These are phyloP conservation scores for Polia nebulosa DNA, from an alignment of 2,888 invertebrate genomes.

Conservation along the genomic window DNA sequence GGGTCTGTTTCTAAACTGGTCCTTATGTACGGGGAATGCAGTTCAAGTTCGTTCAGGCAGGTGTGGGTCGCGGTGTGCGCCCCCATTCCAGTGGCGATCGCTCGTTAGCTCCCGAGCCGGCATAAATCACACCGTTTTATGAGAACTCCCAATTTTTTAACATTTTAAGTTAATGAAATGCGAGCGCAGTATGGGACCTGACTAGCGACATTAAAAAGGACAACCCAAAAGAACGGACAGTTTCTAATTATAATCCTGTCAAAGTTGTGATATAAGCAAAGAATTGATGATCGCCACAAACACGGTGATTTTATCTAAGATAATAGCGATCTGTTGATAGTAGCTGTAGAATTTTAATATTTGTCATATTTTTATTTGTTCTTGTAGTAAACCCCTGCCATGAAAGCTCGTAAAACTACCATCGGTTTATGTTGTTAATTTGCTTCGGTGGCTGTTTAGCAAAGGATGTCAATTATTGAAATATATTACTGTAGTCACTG, in stretches of 20 bases:
- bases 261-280: conserved; percentile 87
- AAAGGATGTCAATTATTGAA: conserved; percentile 29
- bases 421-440: conserved; percentile 49
- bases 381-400: conserved; percentile 56
- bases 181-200: conserved; percentile 90
- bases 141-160: conserved; percentile 89
- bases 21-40: conserved; percentile 43
- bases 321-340: conserved; percentile 85
- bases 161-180: conserved; percentile 88
- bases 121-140: conserved; percentile 90
- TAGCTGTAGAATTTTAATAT: conserved; percentile 82
- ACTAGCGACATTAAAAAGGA: conserved; percentile 90
- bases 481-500: conserved; percentile 16
- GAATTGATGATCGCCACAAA: conserved; percentile 89
- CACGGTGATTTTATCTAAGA: conserved; percentile 86
- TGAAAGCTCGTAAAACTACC: conserved; percentile 61
- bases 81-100: conserved; percentile 82
- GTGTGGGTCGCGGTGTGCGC: conserved; percentile 50
- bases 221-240: conserved; percentile 88
- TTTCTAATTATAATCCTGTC: conserved; percentile 91
- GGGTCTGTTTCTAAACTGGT: conserved; percentile 30
- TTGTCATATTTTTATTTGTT: conserved; percentile 77
- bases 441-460: conserved; percentile 36
- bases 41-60: conserved; percentile 38
- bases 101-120: conserved; percentile 89